Percentiles rank a stretch among this genome's conserved stretches.
Evolutionary conservation across 2,797 vertebrate species (phyloP).

Genomic region (Pterois miles): DNA sequence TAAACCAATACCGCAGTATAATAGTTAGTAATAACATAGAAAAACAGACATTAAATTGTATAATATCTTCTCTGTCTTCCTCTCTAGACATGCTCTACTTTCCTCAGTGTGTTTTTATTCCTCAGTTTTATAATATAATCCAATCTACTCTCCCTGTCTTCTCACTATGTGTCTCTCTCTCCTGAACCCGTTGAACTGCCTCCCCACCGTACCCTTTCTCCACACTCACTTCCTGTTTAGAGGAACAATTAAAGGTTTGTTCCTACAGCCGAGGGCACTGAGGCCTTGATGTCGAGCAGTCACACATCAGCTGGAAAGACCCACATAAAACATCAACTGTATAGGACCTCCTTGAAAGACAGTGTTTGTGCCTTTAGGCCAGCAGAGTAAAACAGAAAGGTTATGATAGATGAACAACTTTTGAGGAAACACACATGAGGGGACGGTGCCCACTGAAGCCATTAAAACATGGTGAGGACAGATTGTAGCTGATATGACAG

Average conservation of each 20-base stretch:
- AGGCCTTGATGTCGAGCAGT: constrained; percentile 59
- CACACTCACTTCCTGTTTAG: constrained; percentile 78
- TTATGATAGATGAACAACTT: not conserved
- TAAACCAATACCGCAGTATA: not conserved
- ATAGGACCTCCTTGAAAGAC: constrained; percentile 14
- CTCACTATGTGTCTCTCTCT: constrained; percentile 20
- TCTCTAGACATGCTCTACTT: not conserved
- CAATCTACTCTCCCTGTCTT: constrained; percentile 36
- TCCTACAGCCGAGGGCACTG: constrained; percentile 49
- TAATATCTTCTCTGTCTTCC: not conserved
- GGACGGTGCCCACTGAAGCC: not conserved
- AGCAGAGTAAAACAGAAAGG: constrained; percentile 2
- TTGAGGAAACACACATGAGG: constrained; percentile 1
- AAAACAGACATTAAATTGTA: not conserved
- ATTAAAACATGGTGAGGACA: not conserved
- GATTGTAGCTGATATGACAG: not conserved
- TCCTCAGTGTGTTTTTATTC: constrained; percentile 24
- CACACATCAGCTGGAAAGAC: constrained; percentile 47
- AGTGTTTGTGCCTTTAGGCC: not conserved
- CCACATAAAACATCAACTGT: constrained; percentile 42
- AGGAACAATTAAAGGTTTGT: constrained; percentile 77
- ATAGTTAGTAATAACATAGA: not conserved
- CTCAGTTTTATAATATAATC: constrained; percentile 58
- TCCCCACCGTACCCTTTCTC: constrained; percentile 57
- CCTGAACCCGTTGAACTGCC: constrained; percentile 71